Conservation (phyloP, 37 sponge, comb jelly and placozoan genomes). For the Beroe forskalii region DNA sequence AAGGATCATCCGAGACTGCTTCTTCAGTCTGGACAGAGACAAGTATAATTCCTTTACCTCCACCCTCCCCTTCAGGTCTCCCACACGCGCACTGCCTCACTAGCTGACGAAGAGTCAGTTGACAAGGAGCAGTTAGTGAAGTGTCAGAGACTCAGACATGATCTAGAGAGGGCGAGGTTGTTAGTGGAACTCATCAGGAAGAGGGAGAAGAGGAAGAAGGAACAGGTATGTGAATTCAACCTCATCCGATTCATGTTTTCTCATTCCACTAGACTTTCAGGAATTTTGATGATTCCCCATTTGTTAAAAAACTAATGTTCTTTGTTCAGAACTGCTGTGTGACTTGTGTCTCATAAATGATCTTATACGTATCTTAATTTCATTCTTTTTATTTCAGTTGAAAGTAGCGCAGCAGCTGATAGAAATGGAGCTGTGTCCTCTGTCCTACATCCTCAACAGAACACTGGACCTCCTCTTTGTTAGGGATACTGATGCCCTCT, state of each 20-base stretch:
- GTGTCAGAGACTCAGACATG: conserved; percentile 85
- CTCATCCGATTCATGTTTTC: too few species aligned
- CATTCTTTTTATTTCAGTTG: conserved; percentile 73
- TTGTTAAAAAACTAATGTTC: too few species aligned
- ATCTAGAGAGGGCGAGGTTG: conserved; percentile 88
- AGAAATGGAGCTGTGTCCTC: conserved; percentile 76
- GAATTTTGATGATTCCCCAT: too few species aligned
- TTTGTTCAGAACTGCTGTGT: too few species aligned
- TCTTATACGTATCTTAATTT: too few species aligned
- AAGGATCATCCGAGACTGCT: too few species aligned
- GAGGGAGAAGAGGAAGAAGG: conserved; percentile 92
- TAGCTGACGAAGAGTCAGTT: conserved; percentile 77
- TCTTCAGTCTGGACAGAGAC: too few species aligned
- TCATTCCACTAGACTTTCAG: too few species aligned
- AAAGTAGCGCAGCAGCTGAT: conserved; percentile 70
- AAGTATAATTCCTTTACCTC: too few species aligned
- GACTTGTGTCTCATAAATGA: too few species aligned
- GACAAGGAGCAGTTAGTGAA: conserved; percentile 80
- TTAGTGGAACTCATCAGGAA: conserved; percentile 87
- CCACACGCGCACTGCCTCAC: conserved; percentile 4
- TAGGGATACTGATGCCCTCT: conserved; percentile 87
- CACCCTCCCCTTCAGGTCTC: background rate
- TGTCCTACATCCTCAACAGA: conserved; percentile 72
- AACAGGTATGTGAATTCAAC: too few species aligned
- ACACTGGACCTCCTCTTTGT: conserved; percentile 71